Conservation (phyloP, 2,113 vertebrate genomes). For the Antechinus stuartii region DNA sequence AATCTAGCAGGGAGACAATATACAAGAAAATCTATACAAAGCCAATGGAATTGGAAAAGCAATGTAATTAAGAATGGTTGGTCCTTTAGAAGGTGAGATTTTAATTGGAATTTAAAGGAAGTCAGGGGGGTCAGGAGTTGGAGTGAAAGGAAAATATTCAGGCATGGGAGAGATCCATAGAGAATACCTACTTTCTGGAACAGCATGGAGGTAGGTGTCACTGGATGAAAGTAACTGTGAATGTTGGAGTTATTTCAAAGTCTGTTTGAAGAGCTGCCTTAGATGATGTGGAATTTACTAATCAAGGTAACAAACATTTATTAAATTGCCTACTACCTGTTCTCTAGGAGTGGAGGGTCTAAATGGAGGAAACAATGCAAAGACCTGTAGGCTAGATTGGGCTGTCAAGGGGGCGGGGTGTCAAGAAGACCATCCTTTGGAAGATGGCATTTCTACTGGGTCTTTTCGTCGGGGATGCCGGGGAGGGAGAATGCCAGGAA, state of each 20-base stretch:
- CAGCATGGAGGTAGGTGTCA: neutral
- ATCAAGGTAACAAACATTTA: neutral
- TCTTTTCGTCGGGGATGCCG: neutral
- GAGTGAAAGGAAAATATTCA: neutral
- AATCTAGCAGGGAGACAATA: neutral
- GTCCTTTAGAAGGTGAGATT: neutral
- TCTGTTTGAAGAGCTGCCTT: too few species aligned
- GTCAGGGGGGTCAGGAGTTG: neutral
- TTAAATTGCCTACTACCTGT: neutral
- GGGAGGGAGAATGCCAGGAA: too few species aligned
- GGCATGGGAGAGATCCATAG: neutral
- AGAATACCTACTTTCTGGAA: neutral
- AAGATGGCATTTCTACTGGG: neutral
- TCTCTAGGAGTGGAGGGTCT: too few species aligned
- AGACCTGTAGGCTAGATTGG: neutral
- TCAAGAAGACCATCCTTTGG: neutral
- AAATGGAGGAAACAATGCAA: neutral
- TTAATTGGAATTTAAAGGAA: neutral
- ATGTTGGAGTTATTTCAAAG: too few species aligned
- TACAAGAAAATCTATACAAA: neutral
- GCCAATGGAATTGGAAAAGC: neutral
- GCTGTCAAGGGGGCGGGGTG: too few species aligned
- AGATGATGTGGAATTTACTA: neutral
- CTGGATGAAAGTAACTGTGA: neutral
- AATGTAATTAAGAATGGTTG: neutral